A percentile compares a stretch with the other conserved stretches of the same genome.
Evolutionary conservation across 2,113 vertebrate genomes (phyloP).

Genomic region (Myotis davidii): DNA sequence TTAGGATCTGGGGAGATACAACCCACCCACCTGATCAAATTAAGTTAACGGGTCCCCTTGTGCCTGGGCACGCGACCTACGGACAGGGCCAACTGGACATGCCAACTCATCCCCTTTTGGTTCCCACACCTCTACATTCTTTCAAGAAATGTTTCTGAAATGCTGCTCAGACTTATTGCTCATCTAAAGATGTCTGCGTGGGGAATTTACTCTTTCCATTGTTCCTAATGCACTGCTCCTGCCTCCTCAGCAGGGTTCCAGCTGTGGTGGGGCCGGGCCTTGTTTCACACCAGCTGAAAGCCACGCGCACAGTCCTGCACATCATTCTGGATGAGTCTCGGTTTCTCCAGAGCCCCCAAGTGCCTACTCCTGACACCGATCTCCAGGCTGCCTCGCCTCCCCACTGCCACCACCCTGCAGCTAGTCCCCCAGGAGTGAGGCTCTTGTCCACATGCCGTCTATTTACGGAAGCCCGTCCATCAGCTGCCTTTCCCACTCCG

Average conservation of each 20-base stretch:
- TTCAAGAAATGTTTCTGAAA: background rate
- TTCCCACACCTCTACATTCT: fast-evolving
- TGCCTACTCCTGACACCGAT: fast-evolving
- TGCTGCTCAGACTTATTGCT: fast-evolving
- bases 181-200: background rate
- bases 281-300: fast-evolving
- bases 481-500: background rate
- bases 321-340: fast-evolving
- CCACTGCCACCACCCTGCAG: fast-evolving
- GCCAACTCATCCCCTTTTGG: fast-evolving
- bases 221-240: fast-evolving
- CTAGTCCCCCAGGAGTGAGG: fast-evolving
- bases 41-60: background rate
- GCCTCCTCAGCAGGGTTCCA: fast-evolving
- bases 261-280: background rate
- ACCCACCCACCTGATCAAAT: no score
- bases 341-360: background rate
- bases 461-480: fast-evolving
- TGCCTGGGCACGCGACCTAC: fast-evolving
- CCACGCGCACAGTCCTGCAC: fast-evolving
- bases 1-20: background rate
- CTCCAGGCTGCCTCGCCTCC: background rate
- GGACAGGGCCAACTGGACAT: background rate
- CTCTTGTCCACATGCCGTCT: fast-evolving
- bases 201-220: background rate